Base-by-base conservation (phyloP, 2,113 vertebrate species). In the Vulpes vulpes region DNA sequence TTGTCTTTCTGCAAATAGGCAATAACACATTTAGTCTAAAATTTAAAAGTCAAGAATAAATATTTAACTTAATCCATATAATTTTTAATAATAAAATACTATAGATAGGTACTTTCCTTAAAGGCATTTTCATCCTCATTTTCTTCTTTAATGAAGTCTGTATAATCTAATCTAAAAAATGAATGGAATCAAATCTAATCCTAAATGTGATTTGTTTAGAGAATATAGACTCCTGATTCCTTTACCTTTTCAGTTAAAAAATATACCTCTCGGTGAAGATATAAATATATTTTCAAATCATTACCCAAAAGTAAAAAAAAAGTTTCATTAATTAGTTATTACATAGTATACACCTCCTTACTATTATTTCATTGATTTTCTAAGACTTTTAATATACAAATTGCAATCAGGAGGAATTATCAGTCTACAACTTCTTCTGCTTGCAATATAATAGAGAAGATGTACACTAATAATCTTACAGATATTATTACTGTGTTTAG, bases 171-270 rank as follows among this genome's bases (percentile, higher is more conserved):
- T 67, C 23, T 88, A 79, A 94, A 97, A 55, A 83, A 73, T 23
- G 74, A 96, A 81, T 81, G 14, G 5, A 49, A 27, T 87, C 27
- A 79, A 81, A 84, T 82, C 11, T 5, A 78, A 55, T 76, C 22
- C 19, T 38, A 35, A 82, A 62, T 57, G 11, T 57, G 10, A 38
- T 90, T 88, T 27, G 89, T 93, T 85, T 89, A 81, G 38, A 64
- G 0, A 15, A 3, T 32, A 6, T 30, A 55, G 3, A 94, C 3
- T 25, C 1, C 14, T 74, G 74, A 89, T 90, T 71, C 14, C 7
- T 49, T 97, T 94, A 38, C 23, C 3, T 35, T 90, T 95, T 86
- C 11, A 80, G 43, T 53, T 88, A 89, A 85, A 96, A 96, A 85
- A 78, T 32, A 64, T 27, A 64, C 22, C 60, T 64, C 2, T 57